These are phyloP conservation scores for Malurus alboscapulatus DNA, from an alignment of 2,113 vertebrate genomes.

Conservation along the genomic window DNA sequence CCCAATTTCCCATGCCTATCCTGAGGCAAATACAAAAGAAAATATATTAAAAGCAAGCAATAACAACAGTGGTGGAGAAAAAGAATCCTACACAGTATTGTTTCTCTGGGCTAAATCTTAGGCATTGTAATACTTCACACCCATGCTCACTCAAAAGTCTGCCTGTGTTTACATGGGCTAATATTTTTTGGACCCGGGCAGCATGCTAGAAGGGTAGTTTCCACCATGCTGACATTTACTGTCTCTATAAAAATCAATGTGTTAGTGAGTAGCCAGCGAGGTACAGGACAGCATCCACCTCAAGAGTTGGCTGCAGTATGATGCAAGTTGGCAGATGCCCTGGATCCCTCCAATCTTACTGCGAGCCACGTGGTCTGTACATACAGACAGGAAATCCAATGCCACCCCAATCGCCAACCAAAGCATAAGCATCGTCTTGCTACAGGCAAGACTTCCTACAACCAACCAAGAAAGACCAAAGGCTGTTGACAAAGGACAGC, in stretches of 20 bases:
- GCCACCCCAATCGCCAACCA: not conserved
- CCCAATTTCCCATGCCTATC: not conserved
- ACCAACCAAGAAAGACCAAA: not conserved
- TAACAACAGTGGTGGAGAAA: not conserved
- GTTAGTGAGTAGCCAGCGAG: not conserved
- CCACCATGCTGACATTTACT: not conserved
- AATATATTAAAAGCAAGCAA: not conserved
- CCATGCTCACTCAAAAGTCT: not conserved
- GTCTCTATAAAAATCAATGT: not conserved
- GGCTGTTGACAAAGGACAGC: not conserved
- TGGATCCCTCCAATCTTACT: not conserved
- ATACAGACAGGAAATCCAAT: not conserved
- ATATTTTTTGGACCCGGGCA: not conserved
- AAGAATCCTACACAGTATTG: not conserved
- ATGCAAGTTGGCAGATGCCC: not conserved
- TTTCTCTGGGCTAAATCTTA: not conserved
- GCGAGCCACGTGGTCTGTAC: not conserved
- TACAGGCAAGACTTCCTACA: not conserved
- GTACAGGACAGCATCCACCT: not conserved
- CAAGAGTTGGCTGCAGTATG: accelerated
- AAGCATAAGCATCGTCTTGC: not conserved
- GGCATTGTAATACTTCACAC: not conserved
- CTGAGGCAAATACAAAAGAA: not conserved
- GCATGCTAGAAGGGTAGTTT: not conserved
- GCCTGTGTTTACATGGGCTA: not conserved